Evolutionary conservation across 2,113 vertebrate species (phyloP).

Genomic region (Misgurnus mizolepis): DNA sequence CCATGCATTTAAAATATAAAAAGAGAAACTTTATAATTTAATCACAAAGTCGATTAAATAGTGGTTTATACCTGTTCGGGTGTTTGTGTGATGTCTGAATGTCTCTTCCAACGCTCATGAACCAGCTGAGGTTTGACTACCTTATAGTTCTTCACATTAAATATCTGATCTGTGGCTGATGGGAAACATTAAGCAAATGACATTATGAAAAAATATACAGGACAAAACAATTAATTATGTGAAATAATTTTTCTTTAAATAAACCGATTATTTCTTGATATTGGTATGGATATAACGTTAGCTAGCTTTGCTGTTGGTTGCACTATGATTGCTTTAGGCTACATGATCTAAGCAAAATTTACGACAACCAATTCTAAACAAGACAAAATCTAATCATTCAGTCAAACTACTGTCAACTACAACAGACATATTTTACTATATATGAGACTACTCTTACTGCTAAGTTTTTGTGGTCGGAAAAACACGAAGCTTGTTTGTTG

Average conservation of each 20-base stretch:
- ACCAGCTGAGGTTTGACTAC: conserved; percentile 67
- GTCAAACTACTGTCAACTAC: too few species aligned
- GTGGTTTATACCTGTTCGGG: conserved; percentile 51
- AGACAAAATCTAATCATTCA: too few species aligned
- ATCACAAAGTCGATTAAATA: too few species aligned
- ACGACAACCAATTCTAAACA: too few species aligned
- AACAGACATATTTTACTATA: neutral
- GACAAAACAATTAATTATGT: neutral
- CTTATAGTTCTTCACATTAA: conserved; percentile 59
- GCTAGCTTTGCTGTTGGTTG: too few species aligned
- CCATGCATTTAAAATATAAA: neutral
- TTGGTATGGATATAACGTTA: too few species aligned
- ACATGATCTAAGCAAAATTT: too few species aligned
- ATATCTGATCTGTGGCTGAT: conserved; percentile 23
- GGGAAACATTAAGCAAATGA: neutral
- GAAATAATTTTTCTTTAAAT: neutral
- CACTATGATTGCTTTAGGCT: too few species aligned
- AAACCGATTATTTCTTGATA: too few species aligned
- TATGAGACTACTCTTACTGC: neutral
- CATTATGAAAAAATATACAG: neutral
- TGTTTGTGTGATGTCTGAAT: conserved; percentile 25
- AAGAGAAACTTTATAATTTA: neutral
- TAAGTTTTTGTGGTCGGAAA: neutral
- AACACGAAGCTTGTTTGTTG: neutral
- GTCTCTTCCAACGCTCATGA: conserved; percentile 56